These are phyloP conservation scores for Clupea harengus DNA, from an alignment of 2,113 vertebrate species.

Conservation along the genomic window DNA sequence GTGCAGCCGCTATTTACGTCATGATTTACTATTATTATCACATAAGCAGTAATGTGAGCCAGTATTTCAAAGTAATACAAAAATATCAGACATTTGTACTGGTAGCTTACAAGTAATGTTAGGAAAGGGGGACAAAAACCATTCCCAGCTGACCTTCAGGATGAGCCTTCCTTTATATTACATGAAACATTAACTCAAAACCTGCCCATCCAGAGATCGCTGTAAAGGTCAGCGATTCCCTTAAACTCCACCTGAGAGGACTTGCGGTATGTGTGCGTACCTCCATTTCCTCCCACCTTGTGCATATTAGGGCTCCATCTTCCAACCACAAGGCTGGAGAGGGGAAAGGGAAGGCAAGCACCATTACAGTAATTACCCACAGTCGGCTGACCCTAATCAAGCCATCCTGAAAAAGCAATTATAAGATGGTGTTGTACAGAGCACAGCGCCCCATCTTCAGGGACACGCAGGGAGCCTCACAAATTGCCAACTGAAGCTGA, in stretches of 20 bases:
- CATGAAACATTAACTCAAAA: conserved; percentile 8
- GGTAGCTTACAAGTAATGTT: not conserved
- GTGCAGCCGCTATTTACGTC: not conserved
- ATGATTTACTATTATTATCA: not conserved
- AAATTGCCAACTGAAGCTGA: not conserved
- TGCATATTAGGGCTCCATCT: not conserved
- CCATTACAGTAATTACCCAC: conserved; percentile 48
- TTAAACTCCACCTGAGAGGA: not conserved
- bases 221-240: not conserved
- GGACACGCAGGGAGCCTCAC: not conserved
- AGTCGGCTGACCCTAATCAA: conserved; percentile 56
- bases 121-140: not conserved
- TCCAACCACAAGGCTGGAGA: not conserved
- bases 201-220: not conserved
- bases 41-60: not conserved
- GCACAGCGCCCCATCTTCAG: not conserved
- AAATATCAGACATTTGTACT: not conserved
- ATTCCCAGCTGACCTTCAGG: not conserved
- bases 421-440: not conserved
- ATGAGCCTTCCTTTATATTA: not conserved
- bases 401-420: conserved; percentile 16
- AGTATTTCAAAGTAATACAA: not conserved
- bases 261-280: not conserved
- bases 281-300: not conserved
- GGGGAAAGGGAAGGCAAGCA: not conserved